Evolutionary conservation across 2,797 vertebrate genomes (phyloP), one percentile per base, ranked within the genome.

Genomic region (Arrhamphus sclerolepis): DNA sequence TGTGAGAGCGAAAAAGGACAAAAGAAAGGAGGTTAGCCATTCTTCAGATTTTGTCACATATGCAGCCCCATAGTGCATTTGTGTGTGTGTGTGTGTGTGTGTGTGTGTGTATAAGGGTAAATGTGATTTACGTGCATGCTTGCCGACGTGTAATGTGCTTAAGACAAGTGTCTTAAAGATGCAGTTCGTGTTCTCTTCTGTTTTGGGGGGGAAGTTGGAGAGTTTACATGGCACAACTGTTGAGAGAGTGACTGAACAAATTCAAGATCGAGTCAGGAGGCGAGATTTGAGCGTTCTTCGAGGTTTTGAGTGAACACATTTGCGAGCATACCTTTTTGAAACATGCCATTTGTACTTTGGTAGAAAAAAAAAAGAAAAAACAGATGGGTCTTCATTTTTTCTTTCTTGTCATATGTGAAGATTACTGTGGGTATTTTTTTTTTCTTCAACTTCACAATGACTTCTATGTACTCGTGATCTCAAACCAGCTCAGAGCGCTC

Each of bases 111-210:
- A 19, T 29, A 22, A 10, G 11, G 6, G 22, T 14, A 3, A 14
- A 26, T 5, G n/a, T 31, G 49, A 7, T 18, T n/a, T 0, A 13
- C 49, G 31, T 44, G 48, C 7, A 22, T 1, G 66, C 3, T 8
- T 52, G 71, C 49, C 48, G 72, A 80, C 63, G 6, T 46, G 34
- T 61, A 77, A 77, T 82, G 70, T 74, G 60, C 50, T 71, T 17
- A 57, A 26, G 66, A 62, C 9, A 6, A n/a, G 56, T 51, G 76
- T 81, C 78, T 73, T 83, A 63, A 72, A 56, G 58, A 58, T 52
- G 60, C 46, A 43, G 53, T 51, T 42, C 10, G 0, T 17, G 56
- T 28, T 69, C 29, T 40, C 43, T 47, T 2, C 56, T 41, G 16
- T 66, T 29, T 5, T 4, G 55, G 61, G 57, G 61, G 66, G 52